Evolutionary conservation across 2,797 vertebrate species (phyloP).

Genomic region (Capromys pilorides): DNA sequence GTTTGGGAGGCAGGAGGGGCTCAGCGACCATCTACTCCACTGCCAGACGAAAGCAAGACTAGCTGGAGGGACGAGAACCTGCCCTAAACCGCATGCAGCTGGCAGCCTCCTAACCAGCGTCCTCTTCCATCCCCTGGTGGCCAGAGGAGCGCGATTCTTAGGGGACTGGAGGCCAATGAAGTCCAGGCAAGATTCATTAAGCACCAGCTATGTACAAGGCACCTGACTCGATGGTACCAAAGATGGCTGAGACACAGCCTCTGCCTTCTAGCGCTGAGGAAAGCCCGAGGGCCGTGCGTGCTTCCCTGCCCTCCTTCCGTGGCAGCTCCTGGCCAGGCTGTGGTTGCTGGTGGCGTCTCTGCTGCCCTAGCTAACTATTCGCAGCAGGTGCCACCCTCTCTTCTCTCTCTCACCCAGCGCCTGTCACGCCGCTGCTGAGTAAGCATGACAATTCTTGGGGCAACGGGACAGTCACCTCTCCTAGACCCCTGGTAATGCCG

Average conservation of each 20-base stretch:
- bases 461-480: not conserved
- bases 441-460: not conserved
- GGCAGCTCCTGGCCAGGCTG: conserved; percentile 20
- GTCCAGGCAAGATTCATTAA: conserved; percentile 62
- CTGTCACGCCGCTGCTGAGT: not conserved
- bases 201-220: conserved; percentile 73
- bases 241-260: conserved; percentile 20
- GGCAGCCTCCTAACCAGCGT: not conserved
- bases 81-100: not conserved
- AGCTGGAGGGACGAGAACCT: conserved; percentile 6
- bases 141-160: conserved; percentile 10
- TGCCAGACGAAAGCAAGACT: conserved; percentile 36
- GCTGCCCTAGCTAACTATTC: not conserved
- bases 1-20: not conserved
- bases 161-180: not conserved
- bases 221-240: conserved; percentile 59
- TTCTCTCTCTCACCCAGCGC: not conserved
- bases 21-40: not conserved
- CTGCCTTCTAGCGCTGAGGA: not conserved
- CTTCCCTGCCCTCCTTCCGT: conserved; percentile 26
- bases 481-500: not conserved
- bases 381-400: not conserved
- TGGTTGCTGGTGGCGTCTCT: conserved; percentile 73
- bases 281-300: not conserved
- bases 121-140: conserved; percentile 12